These are phyloP conservation scores for Gavialis gangeticus DNA, from an alignment of 2,113 vertebrate genomes.

Conservation along the genomic window DNA sequence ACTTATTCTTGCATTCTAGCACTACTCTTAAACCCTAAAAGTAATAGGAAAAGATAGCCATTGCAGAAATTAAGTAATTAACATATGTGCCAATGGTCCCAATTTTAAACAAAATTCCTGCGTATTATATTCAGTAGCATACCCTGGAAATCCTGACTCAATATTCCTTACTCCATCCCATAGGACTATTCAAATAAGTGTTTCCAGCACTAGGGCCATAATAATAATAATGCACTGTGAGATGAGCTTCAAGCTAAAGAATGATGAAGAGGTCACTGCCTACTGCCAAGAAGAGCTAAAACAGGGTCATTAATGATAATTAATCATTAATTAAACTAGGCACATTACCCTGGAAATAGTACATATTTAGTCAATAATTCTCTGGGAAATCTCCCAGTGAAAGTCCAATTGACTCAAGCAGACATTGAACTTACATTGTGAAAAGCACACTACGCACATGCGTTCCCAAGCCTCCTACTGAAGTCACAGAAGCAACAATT, in stretches of 20 bases:
- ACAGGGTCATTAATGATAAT: constrained; percentile 55
- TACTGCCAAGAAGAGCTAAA: constrained; percentile 22
- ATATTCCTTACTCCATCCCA: fast-evolving
- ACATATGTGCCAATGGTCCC: fast-evolving
- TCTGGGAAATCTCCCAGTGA: background rate
- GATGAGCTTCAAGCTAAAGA: background rate
- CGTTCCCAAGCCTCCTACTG: constrained; percentile 26
- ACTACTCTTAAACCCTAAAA: background rate
- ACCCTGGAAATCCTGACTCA: background rate
- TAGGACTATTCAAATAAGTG: background rate
- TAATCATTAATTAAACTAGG: constrained; percentile 48
- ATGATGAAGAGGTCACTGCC: constrained; percentile 5
- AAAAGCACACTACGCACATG: background rate
- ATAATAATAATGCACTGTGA: background rate
- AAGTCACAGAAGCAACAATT: constrained; percentile 76
- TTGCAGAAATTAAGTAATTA: background rate
- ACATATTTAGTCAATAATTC: background rate
- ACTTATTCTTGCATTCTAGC: background rate
- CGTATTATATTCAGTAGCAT: fast-evolving
- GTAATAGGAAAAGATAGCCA: background rate
- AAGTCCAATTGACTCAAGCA: background rate
- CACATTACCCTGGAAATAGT: constrained; percentile 1
- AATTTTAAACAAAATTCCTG: background rate
- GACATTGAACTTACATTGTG: background rate
- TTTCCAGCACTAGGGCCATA: fast-evolving